Conservation (phyloP, 2,113 vertebrate genomes). For the Xenotilapia caudafasciata region DNA sequence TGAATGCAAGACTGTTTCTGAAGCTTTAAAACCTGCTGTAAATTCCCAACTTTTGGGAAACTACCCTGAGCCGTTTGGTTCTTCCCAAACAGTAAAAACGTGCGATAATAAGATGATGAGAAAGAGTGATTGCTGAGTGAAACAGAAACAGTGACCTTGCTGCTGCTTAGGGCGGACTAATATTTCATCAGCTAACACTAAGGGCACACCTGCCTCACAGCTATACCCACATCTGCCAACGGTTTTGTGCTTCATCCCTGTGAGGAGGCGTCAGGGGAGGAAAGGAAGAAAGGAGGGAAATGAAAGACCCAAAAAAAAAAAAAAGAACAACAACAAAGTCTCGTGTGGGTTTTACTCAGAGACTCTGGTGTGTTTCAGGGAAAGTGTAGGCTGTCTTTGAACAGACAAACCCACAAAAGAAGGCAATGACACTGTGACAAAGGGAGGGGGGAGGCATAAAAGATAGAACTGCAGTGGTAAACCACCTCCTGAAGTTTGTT, state of each 20-base stretch:
- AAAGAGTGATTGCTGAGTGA: background rate
- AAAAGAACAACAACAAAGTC: background rate
- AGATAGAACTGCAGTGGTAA: background rate
- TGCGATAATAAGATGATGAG: background rate
- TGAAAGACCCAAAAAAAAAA: background rate
- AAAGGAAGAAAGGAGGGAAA: background rate
- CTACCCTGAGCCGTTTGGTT: background rate
- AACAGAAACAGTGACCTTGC: constrained; percentile 33
- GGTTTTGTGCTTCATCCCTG: constrained; percentile 21
- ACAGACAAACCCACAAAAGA: background rate
- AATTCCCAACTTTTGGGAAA: background rate
- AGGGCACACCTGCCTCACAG: constrained; percentile 56
- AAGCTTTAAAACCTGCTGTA: background rate
- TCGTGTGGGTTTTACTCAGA: background rate
- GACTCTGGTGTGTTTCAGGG: background rate
- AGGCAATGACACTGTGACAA: background rate
- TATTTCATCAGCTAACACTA: constrained; percentile 54
- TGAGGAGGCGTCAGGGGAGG: constrained; percentile 19
- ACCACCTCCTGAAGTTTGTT: background rate
- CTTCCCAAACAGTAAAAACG: background rate
- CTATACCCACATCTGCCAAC: constrained; percentile 45
- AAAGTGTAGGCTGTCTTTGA: constrained; percentile 11
- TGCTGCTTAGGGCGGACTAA: constrained; percentile 7
- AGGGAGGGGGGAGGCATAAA: background rate
- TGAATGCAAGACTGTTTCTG: background rate